Conservation (phyloP, 2,113 vertebrate genomes). For the Pseudolaguvia tuberculata region DNA sequence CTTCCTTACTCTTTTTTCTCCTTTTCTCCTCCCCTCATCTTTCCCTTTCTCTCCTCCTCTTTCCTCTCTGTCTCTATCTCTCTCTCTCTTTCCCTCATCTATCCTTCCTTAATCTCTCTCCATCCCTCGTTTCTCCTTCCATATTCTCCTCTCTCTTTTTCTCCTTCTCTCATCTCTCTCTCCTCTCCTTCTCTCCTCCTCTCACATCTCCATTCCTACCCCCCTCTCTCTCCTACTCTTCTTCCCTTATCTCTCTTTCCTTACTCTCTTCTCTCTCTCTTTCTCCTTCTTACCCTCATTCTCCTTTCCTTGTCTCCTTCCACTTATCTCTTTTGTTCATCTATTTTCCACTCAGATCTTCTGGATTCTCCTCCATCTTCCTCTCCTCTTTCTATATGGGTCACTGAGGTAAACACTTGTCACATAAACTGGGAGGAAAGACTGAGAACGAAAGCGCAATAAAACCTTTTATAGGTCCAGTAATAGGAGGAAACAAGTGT, state of each 20-base stretch:
- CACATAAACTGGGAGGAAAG: not conserved
- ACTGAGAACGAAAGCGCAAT: not conserved
- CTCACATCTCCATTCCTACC: not conserved
- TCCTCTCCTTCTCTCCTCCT: too few species aligned
- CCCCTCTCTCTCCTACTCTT: too few species aligned
- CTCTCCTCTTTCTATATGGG: conserved; percentile 26
- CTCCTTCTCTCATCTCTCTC: not conserved
- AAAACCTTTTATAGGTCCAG: conserved; percentile 1
- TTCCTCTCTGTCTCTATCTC: too few species aligned
- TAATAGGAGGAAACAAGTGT: conserved; percentile 18
- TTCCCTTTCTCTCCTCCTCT: too few species aligned
- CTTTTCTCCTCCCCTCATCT: not conserved
- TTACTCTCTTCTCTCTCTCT: not conserved
- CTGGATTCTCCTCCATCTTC: too few species aligned
- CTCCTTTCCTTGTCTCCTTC: not conserved
- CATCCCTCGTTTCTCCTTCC: too few species aligned
- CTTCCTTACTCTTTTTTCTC: not conserved
- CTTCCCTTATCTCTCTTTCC: not conserved
- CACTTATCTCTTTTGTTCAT: not conserved
- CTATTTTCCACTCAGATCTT: not conserved
- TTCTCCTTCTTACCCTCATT: not conserved
- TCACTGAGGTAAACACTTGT: conserved; percentile 34
- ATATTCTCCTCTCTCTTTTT: too few species aligned
- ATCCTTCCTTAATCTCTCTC: too few species aligned
- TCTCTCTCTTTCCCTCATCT: too few species aligned